Evolutionary conservation across 2,797 vertebrate species (phyloP).

Genomic region (Phoeniculus purpureus): DNA sequence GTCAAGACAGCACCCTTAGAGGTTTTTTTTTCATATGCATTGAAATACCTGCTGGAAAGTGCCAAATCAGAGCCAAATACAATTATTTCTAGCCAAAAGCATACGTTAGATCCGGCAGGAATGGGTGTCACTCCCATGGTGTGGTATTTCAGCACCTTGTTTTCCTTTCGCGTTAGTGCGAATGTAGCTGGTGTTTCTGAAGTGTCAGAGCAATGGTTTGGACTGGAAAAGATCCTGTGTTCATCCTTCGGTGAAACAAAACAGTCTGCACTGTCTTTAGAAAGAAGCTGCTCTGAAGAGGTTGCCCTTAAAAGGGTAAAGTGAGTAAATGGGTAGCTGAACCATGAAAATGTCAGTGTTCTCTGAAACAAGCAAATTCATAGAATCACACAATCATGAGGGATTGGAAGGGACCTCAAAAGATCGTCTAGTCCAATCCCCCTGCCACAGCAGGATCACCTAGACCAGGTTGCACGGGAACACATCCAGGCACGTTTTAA

Average conservation of each 20-base stretch:
- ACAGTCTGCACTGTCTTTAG: not conserved
- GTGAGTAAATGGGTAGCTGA: not conserved
- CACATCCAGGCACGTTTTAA: too few species aligned
- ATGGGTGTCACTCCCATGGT: not conserved
- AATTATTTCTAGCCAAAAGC: not conserved
- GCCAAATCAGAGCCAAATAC: not conserved
- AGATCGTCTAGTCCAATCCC: too few species aligned
- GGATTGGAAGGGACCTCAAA: too few species aligned
- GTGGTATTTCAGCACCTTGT: not conserved
- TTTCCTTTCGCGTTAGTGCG: not conserved
- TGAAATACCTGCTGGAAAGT: not conserved
- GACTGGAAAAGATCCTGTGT: not conserved
- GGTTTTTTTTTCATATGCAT: not conserved
- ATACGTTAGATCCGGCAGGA: not conserved
- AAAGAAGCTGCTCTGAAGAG: not conserved
- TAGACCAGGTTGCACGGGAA: too few species aligned
- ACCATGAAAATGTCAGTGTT: slow-evolving; percentile 21
- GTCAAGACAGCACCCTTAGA: not conserved
- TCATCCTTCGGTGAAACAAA: not conserved
- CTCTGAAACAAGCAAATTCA: not conserved
- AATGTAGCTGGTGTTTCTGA: not conserved
- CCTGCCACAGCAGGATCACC: too few species aligned
- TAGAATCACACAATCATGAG: too few species aligned
- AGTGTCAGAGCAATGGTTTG: not conserved
- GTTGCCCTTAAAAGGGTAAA: slow-evolving; percentile 44